Evolutionary conservation across 1,140 invertebrate species (phyloP).

Genomic region (Drosophila micromelanica): DNA sequence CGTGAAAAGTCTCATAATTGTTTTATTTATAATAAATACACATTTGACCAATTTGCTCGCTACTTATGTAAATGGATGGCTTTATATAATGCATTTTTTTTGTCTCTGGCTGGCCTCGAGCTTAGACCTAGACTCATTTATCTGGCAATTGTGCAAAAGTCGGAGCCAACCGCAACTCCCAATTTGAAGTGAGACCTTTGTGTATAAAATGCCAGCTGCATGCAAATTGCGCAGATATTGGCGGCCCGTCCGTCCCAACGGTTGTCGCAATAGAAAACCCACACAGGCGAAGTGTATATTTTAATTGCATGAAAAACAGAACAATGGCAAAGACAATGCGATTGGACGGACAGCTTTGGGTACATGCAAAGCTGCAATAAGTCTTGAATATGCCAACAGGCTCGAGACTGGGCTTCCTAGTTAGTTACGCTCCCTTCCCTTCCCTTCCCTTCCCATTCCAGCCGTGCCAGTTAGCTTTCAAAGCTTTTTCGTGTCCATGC

Average conservation of each 20-base stretch:
- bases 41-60: constrained; percentile 68
- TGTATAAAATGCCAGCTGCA: constrained; percentile 72
- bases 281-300: constrained; percentile 55
- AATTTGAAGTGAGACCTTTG: constrained; percentile 60
- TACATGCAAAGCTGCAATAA: constrained; percentile 50
- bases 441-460: not conserved
- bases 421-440: not conserved
- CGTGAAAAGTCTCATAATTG: constrained; percentile 76
- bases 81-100: constrained; percentile 73
- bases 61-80: constrained; percentile 59
- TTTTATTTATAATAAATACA: constrained; percentile 44
- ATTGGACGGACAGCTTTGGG: constrained; percentile 4
- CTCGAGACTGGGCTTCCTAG: constrained; percentile 11
- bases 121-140: constrained; percentile 45
- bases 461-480: constrained; percentile 1
- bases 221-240: constrained; percentile 65
- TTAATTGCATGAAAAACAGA: constrained; percentile 71
- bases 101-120: constrained; percentile 37
- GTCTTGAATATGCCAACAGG: constrained; percentile 19
- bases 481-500: constrained; percentile 9
- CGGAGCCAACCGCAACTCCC: constrained; percentile 39
- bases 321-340: constrained; percentile 63
- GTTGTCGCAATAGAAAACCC: constrained; percentile 41
- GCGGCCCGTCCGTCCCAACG: constrained; percentile 29
- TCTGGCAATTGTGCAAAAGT: constrained; percentile 8